Evolutionary conservation across 23 tunicate genomes (phyloP).

Genomic region (Halocynthia roretzi): DNA sequence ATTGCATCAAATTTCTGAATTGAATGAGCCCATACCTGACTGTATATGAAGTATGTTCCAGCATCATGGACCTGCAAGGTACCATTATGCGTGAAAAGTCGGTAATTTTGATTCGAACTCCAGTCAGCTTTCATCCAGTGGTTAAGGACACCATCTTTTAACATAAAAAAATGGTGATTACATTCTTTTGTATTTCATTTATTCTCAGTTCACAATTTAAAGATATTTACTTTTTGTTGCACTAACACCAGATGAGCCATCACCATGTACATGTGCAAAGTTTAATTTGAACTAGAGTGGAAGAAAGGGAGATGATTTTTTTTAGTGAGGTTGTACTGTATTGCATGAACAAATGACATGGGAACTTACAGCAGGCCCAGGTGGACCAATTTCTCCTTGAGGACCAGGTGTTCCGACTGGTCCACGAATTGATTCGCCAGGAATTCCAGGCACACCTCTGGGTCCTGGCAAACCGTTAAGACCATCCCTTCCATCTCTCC

Average conservation of each 20-base stretch:
- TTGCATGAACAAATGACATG: no score
- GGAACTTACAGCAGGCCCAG: no score
- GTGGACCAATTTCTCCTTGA: no score
- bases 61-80: slow-evolving; percentile 48
- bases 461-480: no score
- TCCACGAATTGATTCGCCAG: no score
- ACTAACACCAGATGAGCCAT: slow-evolving; percentile 51
- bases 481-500: no score
- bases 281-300: slow-evolving; percentile 38
- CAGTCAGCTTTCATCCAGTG: slow-evolving; percentile 70
- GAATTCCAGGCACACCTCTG: no score
- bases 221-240: slow-evolving; percentile 35
- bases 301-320: no score
- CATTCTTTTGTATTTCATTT: neutral
- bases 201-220: neutral
- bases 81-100: slow-evolving; percentile 70
- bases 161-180: neutral
- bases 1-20: no score
- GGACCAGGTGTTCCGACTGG: no score
- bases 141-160: slow-evolving; percentile 36
- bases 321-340: no score
- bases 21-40: slow-evolving; percentile 35
- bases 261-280: slow-evolving; percentile 54
- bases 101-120: slow-evolving; percentile 38
- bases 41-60: slow-evolving; percentile 61